A percentile compares a stretch with the other conserved stretches of the same genome.
Conservation (phyloP, 53 echinoderm and acorn worm species). For the Stichopus horrens region DNA sequence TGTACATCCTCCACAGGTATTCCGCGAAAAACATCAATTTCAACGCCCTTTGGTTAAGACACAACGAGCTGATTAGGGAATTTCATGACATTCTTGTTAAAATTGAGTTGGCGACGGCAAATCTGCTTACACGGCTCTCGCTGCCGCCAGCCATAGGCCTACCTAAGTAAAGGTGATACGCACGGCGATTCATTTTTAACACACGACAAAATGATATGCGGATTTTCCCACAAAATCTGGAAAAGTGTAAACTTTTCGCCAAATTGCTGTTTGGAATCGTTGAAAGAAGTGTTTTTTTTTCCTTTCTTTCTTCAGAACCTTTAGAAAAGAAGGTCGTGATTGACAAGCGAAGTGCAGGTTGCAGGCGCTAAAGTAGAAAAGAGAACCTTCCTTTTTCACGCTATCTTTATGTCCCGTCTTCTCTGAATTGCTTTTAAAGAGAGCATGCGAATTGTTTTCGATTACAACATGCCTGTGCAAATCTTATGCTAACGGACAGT, state of each 20-base stretch:
- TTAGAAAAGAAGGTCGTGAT: neutral
- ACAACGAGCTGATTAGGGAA: too few species aligned
- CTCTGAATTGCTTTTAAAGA: too few species aligned
- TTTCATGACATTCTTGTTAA: too few species aligned
- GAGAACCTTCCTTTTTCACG: neutral
- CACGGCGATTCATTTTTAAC: conserved; percentile 16
- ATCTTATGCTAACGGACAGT: too few species aligned
- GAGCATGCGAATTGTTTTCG: too few species aligned
- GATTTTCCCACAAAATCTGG: conserved; percentile 42
- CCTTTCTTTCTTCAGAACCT: neutral
- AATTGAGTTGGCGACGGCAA: too few species aligned
- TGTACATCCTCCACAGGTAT: too few species aligned
- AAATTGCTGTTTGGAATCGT: conserved; percentile 17
- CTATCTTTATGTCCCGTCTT: neutral
- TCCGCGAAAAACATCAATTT: too few species aligned
- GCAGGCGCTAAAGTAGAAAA: conserved; percentile 1
- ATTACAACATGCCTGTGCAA: too few species aligned
- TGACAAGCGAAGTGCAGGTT: conserved; percentile 26
- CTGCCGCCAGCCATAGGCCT: too few species aligned
- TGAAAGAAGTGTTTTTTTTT: conserved; percentile 21
- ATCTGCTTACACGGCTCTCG: too few species aligned
- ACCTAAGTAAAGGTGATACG: neutral
- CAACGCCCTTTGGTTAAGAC: too few species aligned
- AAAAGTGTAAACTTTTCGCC: conserved; percentile 32
- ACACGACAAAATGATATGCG: conserved; percentile 37